Evolutionary conservation across 2,888 invertebrate genomes (phyloP), one percentile per base, ranked within the genome.

Genomic region (Platycheirus albimanus): DNA sequence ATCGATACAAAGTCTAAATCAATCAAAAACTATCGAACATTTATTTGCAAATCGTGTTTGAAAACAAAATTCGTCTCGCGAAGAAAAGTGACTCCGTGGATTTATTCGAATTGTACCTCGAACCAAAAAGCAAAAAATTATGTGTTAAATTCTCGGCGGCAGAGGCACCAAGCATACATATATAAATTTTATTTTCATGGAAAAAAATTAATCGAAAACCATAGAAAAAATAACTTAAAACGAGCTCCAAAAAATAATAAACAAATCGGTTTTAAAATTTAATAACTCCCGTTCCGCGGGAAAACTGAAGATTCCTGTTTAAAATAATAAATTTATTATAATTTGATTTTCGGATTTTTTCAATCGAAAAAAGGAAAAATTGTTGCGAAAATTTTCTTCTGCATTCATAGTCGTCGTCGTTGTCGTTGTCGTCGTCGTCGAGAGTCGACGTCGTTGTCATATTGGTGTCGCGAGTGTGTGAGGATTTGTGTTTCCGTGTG

Each of bases 381-480:
- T 80, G 77, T 81, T 83, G 83, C 83, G 83, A 83, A 83, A 78
- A 83, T 83, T 83, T 83, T 78, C 78, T 83, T 83, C 69, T 61
- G 77, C 83, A 72, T 52, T 45, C 20, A 49, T 51, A 33, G 76
- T 70, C 24, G 61, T 69, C 45, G 49, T 56, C 41, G 66, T 78
- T n/a, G n/a, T 45, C 20, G 41, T 51, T 33, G 76, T 70, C 24
- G 61, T 69, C 45, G 49, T 56, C 41, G 66, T 78, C n/a, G n/a
- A n/a, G n/a, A 33, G 71, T 79, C 38, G 51, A 56, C 19, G 56
- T 69, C 58, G 63, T 76, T 45, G 66, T 77, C 71, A 81, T 56
- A 81, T 81, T 61, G 41, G 67, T 80, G 64, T 61, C 66, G 80
- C 77, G 77, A 72, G 83, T 78, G 83, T 78, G 78, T 78, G 71